These are phyloP conservation scores for Nomada fucata DNA, from an alignment of 2,888 invertebrate genomes.

Conservation along the genomic window DNA sequence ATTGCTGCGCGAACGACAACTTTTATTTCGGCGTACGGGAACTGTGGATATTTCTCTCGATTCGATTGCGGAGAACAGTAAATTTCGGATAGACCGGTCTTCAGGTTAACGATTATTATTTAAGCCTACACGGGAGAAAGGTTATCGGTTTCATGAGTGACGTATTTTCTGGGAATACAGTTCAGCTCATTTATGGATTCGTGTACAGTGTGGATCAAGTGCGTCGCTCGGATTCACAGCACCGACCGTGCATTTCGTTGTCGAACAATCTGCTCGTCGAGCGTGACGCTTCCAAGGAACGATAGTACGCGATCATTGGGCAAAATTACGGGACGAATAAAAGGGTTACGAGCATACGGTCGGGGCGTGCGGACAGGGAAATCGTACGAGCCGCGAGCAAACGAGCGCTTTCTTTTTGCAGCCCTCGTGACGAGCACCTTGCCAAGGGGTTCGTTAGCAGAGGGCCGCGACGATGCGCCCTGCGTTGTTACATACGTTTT, in stretches of 20 bases:
- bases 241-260: neutral
- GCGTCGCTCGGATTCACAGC: neutral
- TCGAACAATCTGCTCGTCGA: neutral
- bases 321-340: conserved; percentile 27
- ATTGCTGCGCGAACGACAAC: too few species aligned
- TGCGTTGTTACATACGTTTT: conserved; percentile 48
- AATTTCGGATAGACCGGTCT: too few species aligned
- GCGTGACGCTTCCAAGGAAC: conserved; percentile 9
- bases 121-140: too few species aligned
- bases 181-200: too few species aligned
- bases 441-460: conserved; percentile 69
- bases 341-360: conserved; percentile 4
- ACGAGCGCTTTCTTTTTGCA: conserved; percentile 59
- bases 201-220: too few species aligned
- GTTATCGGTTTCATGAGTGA: too few species aligned
- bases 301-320: neutral
- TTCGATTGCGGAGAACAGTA: too few species aligned
- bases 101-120: too few species aligned
- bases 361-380: conserved; percentile 37
- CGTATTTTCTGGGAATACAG: too few species aligned
- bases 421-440: conserved; percentile 59
- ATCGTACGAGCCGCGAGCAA: conserved; percentile 58
- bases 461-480: conserved; percentile 37
- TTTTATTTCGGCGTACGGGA: too few species aligned
- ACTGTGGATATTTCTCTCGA: too few species aligned